Evolutionary conservation across 1,140 invertebrate species (phyloP).

Genomic region (Trichonephila inaurata): DNA sequence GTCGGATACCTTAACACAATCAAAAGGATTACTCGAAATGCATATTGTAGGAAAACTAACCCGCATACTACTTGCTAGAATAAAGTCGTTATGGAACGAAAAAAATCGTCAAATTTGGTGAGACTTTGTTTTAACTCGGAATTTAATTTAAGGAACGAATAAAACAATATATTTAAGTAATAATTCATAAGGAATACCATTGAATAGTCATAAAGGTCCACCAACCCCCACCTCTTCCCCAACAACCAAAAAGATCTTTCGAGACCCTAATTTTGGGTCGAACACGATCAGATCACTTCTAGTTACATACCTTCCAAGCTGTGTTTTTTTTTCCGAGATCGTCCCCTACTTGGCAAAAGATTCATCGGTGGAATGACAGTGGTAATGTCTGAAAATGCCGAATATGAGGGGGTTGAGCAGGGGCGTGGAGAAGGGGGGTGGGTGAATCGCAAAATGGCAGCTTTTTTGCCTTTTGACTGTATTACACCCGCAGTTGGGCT

Average conservation of each 20-base stretch:
- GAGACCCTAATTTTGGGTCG: neutral
- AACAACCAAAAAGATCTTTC: neutral
- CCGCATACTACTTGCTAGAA: too few relatives aligned
- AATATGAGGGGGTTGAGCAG: slow-evolving; percentile 28
- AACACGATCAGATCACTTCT: neutral
- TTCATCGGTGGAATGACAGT: slow-evolving; percentile 70
- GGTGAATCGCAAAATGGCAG: slow-evolving; percentile 51
- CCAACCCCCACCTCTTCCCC: too few relatives aligned
- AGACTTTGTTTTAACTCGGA: too few relatives aligned
- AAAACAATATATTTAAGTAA: too few relatives aligned
- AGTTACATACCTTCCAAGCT: neutral
- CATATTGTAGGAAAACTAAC: too few relatives aligned
- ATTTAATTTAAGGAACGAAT: too few relatives aligned
- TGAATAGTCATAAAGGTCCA: too few relatives aligned
- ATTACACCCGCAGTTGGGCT: slow-evolving; percentile 73
- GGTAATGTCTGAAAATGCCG: slow-evolving; percentile 72
- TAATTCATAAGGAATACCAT: too few relatives aligned
- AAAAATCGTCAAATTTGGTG: too few relatives aligned
- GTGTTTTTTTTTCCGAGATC: neutral
- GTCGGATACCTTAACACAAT: too few relatives aligned
- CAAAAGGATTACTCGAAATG: too few relatives aligned
- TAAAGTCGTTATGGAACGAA: too few relatives aligned
- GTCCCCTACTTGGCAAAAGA: neutral
- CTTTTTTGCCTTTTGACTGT: slow-evolving; percentile 75
- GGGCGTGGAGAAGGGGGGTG: neutral